Conservation (phyloP, 2,113 vertebrate genomes). For the Columba livia region DNA sequence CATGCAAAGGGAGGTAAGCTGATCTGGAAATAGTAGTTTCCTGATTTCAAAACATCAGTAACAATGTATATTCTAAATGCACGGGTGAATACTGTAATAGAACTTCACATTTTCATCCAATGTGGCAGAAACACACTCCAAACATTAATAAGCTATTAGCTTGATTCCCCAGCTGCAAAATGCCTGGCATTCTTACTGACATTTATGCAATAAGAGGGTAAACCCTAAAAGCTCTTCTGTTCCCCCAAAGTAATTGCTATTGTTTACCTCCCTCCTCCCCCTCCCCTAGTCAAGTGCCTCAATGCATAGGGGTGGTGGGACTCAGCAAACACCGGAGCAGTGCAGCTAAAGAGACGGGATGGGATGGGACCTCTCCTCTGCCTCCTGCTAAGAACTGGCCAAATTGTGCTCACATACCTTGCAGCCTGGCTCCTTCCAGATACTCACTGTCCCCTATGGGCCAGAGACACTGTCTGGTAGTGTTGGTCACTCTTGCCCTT, state of each 20-base stretch:
- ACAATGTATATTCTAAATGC: neutral
- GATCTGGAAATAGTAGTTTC: neutral
- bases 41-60: neutral
- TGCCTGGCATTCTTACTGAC: neutral
- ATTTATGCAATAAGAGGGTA: neutral
- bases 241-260: neutral
- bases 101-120: neutral
- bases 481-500: fast-evolving
- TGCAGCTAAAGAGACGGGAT: neutral
- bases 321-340: fast-evolving
- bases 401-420: neutral
- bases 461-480: neutral
- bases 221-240: neutral
- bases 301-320: neutral
- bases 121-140: neutral
- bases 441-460: neutral
- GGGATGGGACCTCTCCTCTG: neutral
- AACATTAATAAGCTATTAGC: neutral
- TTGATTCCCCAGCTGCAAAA: neutral
- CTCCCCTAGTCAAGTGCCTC: neutral
- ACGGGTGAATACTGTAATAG: neutral
- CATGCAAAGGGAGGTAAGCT: neutral
- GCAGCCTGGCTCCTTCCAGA: neutral
- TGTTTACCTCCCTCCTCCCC: neutral
- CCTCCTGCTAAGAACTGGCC: neutral